Evolutionary conservation across 2,113 vertebrate species (phyloP), one percentile per base, ranked within the genome.

Genomic region (Glaucomys volans): DNA sequence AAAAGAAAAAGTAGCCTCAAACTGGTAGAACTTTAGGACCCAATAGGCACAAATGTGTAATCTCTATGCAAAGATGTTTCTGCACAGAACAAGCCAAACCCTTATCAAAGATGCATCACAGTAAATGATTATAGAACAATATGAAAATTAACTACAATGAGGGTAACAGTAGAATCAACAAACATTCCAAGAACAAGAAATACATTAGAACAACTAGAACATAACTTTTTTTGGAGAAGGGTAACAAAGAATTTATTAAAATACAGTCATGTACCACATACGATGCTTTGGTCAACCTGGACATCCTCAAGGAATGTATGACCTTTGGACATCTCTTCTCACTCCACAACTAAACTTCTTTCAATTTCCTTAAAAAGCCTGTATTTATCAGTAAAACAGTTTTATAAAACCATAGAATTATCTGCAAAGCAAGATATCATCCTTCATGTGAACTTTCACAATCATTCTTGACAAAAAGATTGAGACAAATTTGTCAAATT

Each of bases 401-500:
- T 85, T 80, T 62, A 67, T 40, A 93, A 94, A 80, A 77, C 37
- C 75, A 67, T 94, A 93, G 71, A 84, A 91, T 80, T 47, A 82
- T 2, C 44, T 85, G 13, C 8, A 96, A 72, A 95, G 66, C 67
- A 87, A 66, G 20, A 37, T 66, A 76, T 24, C 67, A 81, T 83
- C 79, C 94, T 57, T 86, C 52, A 72, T 64, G 40, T 87, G 76
- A 95, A 62, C 7, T 28, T 79, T 74, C 44, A 95, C 5, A 86
- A 79, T 42, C 22, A 96, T 54, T 90, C 72, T 37, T 86, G 59
- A 24, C 52, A 54, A 97, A 93, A 84, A 85, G 37, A 94, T 0
- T 32, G 16, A 94, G 42, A 71, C 44, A 94, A 71, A 62, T 62
- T 62, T 62, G 54, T 69, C 44, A 88, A 94, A 93, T 85, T 95